phyloP scores from a whole-genome alignment of 1,140 invertebrate species.

The Ceratina japonica region DNA sequence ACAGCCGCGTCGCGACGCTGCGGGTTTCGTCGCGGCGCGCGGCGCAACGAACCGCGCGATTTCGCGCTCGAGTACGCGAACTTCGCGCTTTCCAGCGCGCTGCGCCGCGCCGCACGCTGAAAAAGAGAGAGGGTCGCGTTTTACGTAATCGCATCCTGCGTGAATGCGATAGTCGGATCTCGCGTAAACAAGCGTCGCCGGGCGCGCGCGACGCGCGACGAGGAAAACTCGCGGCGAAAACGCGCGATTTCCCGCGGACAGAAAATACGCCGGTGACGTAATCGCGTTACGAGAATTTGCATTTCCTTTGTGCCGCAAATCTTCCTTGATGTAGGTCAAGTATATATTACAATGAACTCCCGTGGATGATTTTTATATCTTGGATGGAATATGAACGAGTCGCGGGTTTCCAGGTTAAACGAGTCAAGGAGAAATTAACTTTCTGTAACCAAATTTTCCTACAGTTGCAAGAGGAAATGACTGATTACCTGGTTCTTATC shows the following conservation, averaged over 20 bases:
- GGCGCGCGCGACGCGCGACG: constrained; percentile 35
- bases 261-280: not conserved
- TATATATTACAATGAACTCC: no score
- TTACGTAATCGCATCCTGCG: constrained; percentile 60
- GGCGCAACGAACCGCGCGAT: constrained; percentile 36
- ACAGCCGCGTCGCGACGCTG: constrained; percentile 59
- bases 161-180: constrained; percentile 55
- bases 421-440: no score
- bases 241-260: constrained; percentile 21
- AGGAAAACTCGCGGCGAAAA: constrained; percentile 22
- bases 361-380: no score
- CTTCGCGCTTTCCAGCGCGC: constrained; percentile 50
- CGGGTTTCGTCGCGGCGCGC: constrained; percentile 32
- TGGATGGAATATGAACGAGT: no score
- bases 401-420: no score
- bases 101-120: not conserved
- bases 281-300: not conserved
- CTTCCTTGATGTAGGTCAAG: no score
- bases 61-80: constrained; percentile 63
- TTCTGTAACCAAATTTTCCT: no score
- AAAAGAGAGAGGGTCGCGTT: constrained; percentile 35
- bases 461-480: no score
- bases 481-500: no score
- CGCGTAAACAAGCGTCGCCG: constrained; percentile 51
- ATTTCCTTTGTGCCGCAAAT: no score